A percentile compares a stretch with the other conserved stretches of the same genome.
Conservation (phyloP, 2,113 vertebrate genomes). For the Cyphomyrus discorhynchus region DNA sequence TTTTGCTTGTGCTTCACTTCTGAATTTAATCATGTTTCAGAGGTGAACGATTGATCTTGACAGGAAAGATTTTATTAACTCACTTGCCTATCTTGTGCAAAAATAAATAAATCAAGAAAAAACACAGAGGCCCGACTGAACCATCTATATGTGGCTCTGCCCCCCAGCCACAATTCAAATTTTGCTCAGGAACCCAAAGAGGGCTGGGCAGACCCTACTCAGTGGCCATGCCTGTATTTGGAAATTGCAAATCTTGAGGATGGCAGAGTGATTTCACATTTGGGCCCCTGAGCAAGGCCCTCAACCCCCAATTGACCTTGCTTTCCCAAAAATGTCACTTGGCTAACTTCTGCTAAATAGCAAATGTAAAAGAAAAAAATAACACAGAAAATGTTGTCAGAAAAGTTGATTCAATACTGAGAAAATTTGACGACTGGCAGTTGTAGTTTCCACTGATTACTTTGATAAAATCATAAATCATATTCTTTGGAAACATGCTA, state of each 20-base stretch:
- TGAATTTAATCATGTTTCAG: constrained; percentile 6
- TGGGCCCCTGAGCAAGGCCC: not conserved
- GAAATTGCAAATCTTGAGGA: not conserved
- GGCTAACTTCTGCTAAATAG: not conserved
- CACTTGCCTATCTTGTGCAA: not conserved
- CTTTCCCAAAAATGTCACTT: not conserved
- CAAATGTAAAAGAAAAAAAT: not conserved
- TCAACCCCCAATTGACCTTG: not conserved
- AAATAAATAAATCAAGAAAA: not conserved
- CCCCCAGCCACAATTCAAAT: not conserved
- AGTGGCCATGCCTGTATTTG: not conserved
- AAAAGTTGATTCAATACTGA: not conserved
- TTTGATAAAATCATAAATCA: not conserved
- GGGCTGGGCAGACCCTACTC: not conserved
- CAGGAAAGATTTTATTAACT: not conserved
- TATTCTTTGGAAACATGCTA: not conserved
- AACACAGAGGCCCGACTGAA: not conserved
- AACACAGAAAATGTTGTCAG: not conserved
- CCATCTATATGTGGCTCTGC: not conserved
- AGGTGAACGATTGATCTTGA: not conserved
- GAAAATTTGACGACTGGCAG: not conserved
- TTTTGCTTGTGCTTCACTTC: not conserved
- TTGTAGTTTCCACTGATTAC: not conserved
- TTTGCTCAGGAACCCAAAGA: not conserved
- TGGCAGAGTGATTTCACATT: not conserved